These are phyloP conservation scores for Nomada fabriciana DNA, from an alignment of 2,888 invertebrate genomes.

Conservation along the genomic window DNA sequence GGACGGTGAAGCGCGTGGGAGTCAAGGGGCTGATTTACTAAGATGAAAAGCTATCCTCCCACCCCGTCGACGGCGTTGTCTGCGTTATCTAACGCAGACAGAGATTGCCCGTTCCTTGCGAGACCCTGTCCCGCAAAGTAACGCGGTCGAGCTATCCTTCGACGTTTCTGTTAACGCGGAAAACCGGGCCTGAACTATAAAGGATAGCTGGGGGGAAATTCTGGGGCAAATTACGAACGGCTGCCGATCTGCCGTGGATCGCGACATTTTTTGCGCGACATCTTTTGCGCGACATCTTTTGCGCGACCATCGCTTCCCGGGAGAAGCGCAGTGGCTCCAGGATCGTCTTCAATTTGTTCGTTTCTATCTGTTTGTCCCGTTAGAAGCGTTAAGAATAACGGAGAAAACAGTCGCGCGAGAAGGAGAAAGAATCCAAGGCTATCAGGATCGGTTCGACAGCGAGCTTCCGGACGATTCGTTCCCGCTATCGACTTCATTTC, in stretches of 20 bases:
- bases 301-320: not conserved
- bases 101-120: slow-evolving; percentile 79
- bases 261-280: too few relatives aligned
- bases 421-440: slow-evolving; percentile 15
- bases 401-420: not conserved
- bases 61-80: slow-evolving; percentile 50
- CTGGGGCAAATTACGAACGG: slow-evolving; percentile 32
- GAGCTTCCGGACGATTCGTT: slow-evolving; percentile 47
- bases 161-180: slow-evolving; percentile 63
- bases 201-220: slow-evolving; percentile 5
- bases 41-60: slow-evolving; percentile 79
- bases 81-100: slow-evolving; percentile 80
- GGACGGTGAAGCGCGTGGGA: slow-evolving; percentile 46
- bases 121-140: slow-evolving; percentile 71
- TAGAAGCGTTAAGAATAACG: too few relatives aligned
- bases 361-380: not conserved
- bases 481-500: slow-evolving; percentile 41
- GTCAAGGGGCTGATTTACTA: slow-evolving; percentile 76
- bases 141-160: slow-evolving; percentile 76
- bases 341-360: not conserved
- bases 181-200: slow-evolving; percentile 32
- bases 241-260: not conserved
- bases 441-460: slow-evolving; percentile 46
- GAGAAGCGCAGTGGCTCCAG: not conserved
- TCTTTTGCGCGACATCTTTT: too few relatives aligned